A percentile compares a stretch with the other conserved stretches of the same genome.
phyloP scores from a whole-genome alignment of 2,113 vertebrate species.

The Acanthisitta chloris region DNA sequence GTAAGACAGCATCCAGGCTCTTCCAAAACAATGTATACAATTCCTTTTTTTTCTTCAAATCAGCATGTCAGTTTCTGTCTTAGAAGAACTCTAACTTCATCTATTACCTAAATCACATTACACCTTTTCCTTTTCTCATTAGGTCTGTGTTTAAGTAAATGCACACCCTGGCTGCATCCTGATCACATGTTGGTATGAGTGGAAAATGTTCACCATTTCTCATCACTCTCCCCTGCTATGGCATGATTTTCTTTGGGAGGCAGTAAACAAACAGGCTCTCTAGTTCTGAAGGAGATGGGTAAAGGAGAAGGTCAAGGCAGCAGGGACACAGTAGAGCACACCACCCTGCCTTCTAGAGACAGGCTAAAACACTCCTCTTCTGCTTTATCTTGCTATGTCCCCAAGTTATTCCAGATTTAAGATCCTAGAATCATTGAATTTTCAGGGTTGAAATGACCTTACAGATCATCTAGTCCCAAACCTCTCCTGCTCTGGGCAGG shows the following conservation, averaged over 20 bases:
- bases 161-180: not conserved
- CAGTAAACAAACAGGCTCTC: not conserved
- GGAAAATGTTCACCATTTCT: not conserved
- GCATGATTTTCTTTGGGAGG: not conserved
- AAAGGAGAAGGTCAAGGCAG: not conserved
- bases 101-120: not conserved
- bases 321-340: not conserved
- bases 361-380: not conserved
- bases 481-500: no score
- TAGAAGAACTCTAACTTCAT: not conserved
- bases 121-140: not conserved
- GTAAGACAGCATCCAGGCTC: not conserved
- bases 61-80: not conserved
- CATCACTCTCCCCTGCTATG: not conserved
- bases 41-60: not conserved
- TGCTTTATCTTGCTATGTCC: not conserved
- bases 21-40: not conserved
- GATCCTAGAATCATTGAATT: no score
- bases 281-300: not conserved
- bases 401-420: not conserved
- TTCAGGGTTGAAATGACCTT: no score
- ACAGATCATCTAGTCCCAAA: no score
- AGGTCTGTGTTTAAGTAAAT: not conserved
- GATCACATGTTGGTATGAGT: not conserved
- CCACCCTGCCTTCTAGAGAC: not conserved